These are phyloP conservation scores for mouse (Mus musculus) DNA, from an alignment of 2,113 vertebrate species.

Conservation along the genomic window GRCm39 chr7:49639501-49640000, in stretches of 20 bases:
- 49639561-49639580: background rate
- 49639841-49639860: background rate
- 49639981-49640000: background rate
- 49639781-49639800: background rate
- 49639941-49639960: too few relatives aligned
- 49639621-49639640: background rate
- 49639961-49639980: too few relatives aligned
- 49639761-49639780: background rate
- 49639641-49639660: background rate
- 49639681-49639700: background rate
- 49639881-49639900: background rate
- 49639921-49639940: too few relatives aligned
- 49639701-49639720: background rate
- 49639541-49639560: background rate
- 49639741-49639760: background rate
- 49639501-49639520: background rate
- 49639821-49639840: background rate
- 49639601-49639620: background rate
- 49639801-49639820: background rate
- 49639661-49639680: background rate
- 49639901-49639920: background rate
- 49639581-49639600: background rate
- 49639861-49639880: background rate
- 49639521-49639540: background rate
- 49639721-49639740: background rate